phyloP scores from a whole-genome alignment of 2,888 invertebrate species.

The Lydus trimaculatus region DNA sequence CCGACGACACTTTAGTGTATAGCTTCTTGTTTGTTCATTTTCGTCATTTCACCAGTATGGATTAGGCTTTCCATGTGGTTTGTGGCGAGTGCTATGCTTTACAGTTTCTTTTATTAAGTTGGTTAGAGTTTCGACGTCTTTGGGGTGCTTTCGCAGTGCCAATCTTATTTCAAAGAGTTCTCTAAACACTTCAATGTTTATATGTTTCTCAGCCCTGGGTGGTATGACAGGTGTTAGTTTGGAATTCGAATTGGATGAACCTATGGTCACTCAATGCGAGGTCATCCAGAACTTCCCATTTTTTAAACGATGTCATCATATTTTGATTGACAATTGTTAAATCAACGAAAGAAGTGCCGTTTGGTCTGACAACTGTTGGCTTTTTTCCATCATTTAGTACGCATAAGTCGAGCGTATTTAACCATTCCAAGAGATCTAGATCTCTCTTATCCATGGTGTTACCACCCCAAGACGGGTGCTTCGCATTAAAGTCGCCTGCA shows the following conservation, averaged over 20 bases:
- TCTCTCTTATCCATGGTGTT: background rate
- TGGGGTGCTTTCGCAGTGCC: no score
- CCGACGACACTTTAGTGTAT: no score
- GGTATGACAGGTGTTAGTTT: no score
- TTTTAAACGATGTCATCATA: background rate
- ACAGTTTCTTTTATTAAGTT: no score
- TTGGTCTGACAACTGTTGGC: background rate
- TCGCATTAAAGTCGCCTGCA: slow-evolving; percentile 9
- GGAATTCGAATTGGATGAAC: background rate
- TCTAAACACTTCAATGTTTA: no score
- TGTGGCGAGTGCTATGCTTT: no score
- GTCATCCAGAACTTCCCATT: background rate
- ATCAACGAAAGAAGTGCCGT: background rate
- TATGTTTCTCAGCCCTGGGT: no score
- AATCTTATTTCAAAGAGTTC: no score
- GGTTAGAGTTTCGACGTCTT: no score
- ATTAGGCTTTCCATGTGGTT: no score
- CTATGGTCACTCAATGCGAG: background rate
- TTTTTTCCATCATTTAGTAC: slow-evolving; percentile 1
- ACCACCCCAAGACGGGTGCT: background rate
- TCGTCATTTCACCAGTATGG: no score
- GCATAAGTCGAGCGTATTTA: background rate
- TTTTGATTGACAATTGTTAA: background rate
- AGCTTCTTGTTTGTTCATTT: no score
- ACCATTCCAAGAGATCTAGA: background rate